Percentiles rank a stretch among this genome's conserved stretches.
Evolutionary conservation across 2,797 vertebrate genomes (phyloP).

Genomic region (Chiroxiphia lanceolata): DNA sequence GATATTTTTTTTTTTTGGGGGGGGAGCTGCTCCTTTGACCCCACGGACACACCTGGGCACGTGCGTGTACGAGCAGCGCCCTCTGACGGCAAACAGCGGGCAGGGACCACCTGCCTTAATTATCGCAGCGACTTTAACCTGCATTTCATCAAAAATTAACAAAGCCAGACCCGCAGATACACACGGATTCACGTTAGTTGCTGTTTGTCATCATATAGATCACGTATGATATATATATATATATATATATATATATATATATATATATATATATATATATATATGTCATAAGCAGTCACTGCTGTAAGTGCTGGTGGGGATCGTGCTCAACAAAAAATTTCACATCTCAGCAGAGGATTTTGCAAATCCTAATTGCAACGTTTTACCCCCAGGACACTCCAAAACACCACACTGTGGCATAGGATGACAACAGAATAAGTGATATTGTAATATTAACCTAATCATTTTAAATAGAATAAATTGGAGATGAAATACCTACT

Average conservation of each 20-base stretch:
- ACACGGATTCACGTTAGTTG: rapidly evolving
- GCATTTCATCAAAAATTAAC: background rate
- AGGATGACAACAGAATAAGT: background rate
- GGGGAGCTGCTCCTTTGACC: background rate
- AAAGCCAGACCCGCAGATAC: background rate
- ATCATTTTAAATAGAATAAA: background rate
- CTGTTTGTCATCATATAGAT: rapidly evolving
- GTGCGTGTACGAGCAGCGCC: constrained; percentile 26
- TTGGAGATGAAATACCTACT: background rate
- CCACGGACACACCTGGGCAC: background rate
- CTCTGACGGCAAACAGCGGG: constrained; percentile 18
- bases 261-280: too few relatives aligned
- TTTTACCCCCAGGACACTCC: background rate
- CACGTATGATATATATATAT: rapidly evolving
- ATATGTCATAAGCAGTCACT: rapidly evolving
- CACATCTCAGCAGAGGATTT: background rate
- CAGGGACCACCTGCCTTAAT: background rate
- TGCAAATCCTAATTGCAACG: background rate
- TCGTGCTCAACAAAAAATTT: background rate
- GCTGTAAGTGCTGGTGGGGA: background rate
- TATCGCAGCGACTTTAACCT: background rate
- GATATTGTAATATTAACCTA: too few relatives aligned
- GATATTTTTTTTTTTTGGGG: background rate
- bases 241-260: too few relatives aligned
- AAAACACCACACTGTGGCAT: background rate